These are phyloP conservation scores for Phalacrocorax pelagicus DNA, from an alignment of 2,113 vertebrate species.

Conservation along the genomic window DNA sequence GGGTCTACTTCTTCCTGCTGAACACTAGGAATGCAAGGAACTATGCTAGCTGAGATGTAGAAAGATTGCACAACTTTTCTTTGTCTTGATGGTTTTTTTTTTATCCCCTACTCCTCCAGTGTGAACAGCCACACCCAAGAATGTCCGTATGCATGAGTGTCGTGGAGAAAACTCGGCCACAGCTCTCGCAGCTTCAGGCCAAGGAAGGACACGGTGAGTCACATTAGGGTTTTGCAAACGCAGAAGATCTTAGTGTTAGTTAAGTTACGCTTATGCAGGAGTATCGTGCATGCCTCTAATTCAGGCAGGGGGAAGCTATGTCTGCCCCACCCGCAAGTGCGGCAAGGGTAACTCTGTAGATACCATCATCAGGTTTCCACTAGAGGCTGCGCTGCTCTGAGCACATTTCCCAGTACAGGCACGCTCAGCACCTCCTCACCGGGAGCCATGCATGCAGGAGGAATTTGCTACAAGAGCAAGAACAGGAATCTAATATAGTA, in stretches of 20 bases:
- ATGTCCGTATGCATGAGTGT: neutral
- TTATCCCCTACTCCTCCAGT: neutral
- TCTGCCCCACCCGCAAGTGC: neutral
- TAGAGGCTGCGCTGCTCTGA: constrained; percentile 19
- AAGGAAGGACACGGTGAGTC: neutral
- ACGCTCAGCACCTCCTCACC: neutral
- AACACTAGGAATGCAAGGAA: neutral
- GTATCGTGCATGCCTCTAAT: neutral
- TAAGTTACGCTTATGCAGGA: neutral
- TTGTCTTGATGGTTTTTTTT: neutral
- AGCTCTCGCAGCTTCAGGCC: neutral
- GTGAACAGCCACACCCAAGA: neutral
- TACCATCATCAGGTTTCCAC: neutral
- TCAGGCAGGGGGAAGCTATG: neutral
- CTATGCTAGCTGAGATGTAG: neutral
- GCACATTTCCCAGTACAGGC: neutral
- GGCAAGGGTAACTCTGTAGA: neutral
- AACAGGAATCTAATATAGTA: neutral
- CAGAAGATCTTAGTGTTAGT: neutral
- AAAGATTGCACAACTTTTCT: neutral
- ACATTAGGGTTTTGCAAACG: neutral
- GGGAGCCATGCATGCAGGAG: neutral
- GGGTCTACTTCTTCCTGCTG: neutral
- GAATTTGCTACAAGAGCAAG: neutral
- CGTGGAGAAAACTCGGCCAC: accelerated